Evolutionary conservation across 2,113 vertebrate genomes (phyloP).

Genomic region (Narcine bancroftii): DNA sequence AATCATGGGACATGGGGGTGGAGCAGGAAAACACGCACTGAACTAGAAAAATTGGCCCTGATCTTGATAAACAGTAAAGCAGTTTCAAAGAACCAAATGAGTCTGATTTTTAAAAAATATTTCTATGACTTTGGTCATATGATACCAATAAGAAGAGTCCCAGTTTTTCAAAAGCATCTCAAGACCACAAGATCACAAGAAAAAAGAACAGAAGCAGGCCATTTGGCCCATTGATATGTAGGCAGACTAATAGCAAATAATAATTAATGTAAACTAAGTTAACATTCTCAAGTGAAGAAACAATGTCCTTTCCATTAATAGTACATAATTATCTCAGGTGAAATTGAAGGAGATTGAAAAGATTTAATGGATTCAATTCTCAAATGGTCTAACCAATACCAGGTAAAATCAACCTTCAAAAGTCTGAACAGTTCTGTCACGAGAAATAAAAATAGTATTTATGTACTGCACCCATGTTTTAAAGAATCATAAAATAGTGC

Average conservation of each 20-base stretch:
- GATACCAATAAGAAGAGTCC: too few species aligned
- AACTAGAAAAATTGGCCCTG: too few species aligned
- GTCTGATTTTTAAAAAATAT: too few species aligned
- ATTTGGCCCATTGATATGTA: too few species aligned
- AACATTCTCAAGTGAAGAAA: not conserved
- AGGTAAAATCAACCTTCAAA: not conserved
- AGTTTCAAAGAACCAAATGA: too few species aligned
- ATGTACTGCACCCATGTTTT: not conserved
- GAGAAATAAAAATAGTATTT: not conserved
- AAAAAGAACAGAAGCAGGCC: too few species aligned
- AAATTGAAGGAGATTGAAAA: not conserved
- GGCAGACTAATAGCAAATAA: not conserved
- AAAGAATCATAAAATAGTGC: not conserved
- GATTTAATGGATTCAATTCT: not conserved
- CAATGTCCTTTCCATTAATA: not conserved
- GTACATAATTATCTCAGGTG: not conserved
- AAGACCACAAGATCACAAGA: too few species aligned
- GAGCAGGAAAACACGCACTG: too few species aligned
- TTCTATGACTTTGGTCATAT: not conserved
- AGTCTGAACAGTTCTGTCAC: not conserved
- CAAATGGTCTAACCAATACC: not conserved
- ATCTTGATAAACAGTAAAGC: too few species aligned
- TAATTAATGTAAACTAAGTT: not conserved
- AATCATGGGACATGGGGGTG: too few species aligned
- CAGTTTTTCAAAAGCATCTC: not conserved